A percentile compares a stretch with the other conserved stretches of the same genome.
phyloP scores from a whole-genome alignment of 2,888 invertebrate genomes.

The Eristalinus aeneus region DNA sequence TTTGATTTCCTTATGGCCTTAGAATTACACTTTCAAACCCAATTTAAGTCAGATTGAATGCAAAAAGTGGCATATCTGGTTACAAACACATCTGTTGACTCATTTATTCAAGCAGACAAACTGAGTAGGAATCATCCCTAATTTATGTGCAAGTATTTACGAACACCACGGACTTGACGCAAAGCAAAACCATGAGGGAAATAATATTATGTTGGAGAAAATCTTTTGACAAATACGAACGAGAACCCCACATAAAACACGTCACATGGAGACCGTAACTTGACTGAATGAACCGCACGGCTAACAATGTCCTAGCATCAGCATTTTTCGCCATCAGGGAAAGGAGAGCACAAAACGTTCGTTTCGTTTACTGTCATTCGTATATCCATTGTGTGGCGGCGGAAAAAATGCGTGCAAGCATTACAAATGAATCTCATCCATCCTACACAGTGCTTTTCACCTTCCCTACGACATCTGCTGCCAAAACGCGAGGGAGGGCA shows the following conservation, averaged over 20 bases:
- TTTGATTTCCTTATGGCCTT: no score
- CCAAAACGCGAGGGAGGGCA: not conserved
- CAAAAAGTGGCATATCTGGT: no score
- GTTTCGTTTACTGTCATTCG: slow-evolving; percentile 36
- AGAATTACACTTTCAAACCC: no score
- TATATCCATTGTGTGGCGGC: slow-evolving; percentile 34
- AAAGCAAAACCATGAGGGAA: not conserved
- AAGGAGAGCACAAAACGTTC: slow-evolving; percentile 64
- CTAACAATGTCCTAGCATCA: slow-evolving; percentile 57
- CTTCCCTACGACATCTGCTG: not conserved
- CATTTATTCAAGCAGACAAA: no score
- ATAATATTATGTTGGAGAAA: slow-evolving; percentile 1
- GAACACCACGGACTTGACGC: not conserved
- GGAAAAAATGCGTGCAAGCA: slow-evolving; percentile 66
- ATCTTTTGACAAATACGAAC: slow-evolving; percentile 17
- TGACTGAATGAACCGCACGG: not conserved
- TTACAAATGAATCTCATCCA: slow-evolving; percentile 69
- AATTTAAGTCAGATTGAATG: no score
- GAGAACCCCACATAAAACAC: slow-evolving; percentile 21
- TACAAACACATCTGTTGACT: no score
- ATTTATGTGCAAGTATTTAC: not conserved
- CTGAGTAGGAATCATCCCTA: not conserved
- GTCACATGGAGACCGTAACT: slow-evolving; percentile 1
- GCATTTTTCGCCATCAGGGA: not conserved
- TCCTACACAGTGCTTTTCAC: slow-evolving; percentile 13